A percentile compares a stretch with the other conserved stretches of the same genome.
Conservation (phyloP, 2,888 invertebrate species). For the Electrophaes corylata region DNA sequence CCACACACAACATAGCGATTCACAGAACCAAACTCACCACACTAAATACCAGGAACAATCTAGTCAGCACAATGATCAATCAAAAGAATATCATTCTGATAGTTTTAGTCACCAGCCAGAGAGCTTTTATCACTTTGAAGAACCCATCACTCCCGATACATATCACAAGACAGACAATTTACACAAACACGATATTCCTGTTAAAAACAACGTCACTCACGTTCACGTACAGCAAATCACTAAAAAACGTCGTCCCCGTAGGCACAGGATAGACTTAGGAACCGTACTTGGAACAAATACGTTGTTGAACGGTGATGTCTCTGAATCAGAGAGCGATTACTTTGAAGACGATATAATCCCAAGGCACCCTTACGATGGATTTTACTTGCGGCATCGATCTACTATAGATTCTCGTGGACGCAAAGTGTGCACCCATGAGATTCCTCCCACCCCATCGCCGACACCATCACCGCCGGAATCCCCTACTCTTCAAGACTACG, state of each 20-base stretch:
- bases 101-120: slow-evolving; percentile 35
- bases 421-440: slow-evolving; percentile 75
- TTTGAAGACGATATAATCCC: slow-evolving; percentile 64
- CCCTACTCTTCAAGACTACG: slow-evolving; percentile 50
- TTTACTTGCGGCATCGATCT: slow-evolving; percentile 71
- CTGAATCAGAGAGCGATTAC: slow-evolving; percentile 60
- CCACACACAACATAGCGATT: slow-evolving; percentile 32
- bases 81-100: slow-evolving; percentile 35
- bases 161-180: slow-evolving; percentile 34
- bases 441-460: slow-evolving; percentile 66
- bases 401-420: slow-evolving; percentile 70
- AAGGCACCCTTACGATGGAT: slow-evolving; percentile 80
- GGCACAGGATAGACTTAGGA: slow-evolving; percentile 44
- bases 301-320: slow-evolving; percentile 58
- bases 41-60: slow-evolving; percentile 35
- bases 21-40: slow-evolving; percentile 19
- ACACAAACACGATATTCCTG: slow-evolving; percentile 31
- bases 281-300: slow-evolving; percentile 28
- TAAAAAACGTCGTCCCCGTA: slow-evolving; percentile 42
- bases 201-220: slow-evolving; percentile 48
- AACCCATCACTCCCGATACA: slow-evolving; percentile 31
- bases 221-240: slow-evolving; percentile 56
- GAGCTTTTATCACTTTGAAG: slow-evolving; percentile 27
- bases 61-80: slow-evolving; percentile 33
- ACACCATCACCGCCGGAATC: slow-evolving; percentile 56